Conservation (phyloP, 2,888 invertebrate genomes). For the Meteorus colon region DNA sequence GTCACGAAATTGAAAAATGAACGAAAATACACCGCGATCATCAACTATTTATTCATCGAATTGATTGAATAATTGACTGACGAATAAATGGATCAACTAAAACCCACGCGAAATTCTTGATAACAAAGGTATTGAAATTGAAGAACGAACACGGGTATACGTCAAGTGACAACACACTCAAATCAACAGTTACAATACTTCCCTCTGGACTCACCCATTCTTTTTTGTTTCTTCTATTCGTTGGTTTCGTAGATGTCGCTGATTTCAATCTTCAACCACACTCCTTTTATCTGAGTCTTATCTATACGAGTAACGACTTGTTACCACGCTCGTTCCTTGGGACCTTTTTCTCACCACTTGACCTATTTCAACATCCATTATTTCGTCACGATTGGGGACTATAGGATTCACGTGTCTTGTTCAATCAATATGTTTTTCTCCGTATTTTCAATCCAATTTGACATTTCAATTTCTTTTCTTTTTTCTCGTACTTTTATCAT, state of each 20-base stretch:
- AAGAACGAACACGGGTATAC: constrained; percentile 42
- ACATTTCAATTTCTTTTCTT: constrained; percentile 17
- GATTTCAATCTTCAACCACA: constrained; percentile 22
- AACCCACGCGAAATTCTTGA: background rate
- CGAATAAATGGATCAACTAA: background rate
- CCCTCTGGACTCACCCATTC: constrained; percentile 32
- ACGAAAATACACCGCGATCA: background rate
- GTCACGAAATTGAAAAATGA: background rate
- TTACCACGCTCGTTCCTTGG: background rate
- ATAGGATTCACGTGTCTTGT: constrained; percentile 1
- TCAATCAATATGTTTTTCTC: constrained; percentile 11
- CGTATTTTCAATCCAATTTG: constrained; percentile 10
- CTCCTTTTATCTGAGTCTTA: background rate
- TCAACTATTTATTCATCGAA: too few species aligned
- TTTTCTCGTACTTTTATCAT: background rate
- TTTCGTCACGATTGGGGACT: background rate
- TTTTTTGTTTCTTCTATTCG: constrained; percentile 24
- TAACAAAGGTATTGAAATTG: constrained; percentile 16
- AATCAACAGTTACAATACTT: constrained; percentile 44
- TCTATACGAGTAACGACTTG: background rate
- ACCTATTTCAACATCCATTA: constrained; percentile 26
- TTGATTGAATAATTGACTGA: background rate
- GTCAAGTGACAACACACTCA: constrained; percentile 41
- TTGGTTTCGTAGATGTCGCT: constrained; percentile 30
- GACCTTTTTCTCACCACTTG: constrained; percentile 4